phyloP scores from a whole-genome alignment of 2,797 vertebrate genomes.

The Corythornis leucogaster region DNA sequence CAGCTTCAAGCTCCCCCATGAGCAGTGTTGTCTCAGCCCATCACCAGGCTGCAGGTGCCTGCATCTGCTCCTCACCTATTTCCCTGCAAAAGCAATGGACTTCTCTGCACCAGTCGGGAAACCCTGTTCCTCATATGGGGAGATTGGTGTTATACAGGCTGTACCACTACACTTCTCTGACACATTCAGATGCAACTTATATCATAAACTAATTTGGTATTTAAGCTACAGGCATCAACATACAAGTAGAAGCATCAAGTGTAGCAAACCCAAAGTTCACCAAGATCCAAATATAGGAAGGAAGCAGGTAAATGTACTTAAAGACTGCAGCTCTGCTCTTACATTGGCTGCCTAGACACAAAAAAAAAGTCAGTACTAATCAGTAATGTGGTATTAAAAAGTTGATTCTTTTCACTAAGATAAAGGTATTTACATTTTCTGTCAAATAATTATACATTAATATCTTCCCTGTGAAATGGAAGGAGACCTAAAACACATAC shows the following conservation, averaged over 20 bases:
- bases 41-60: background rate
- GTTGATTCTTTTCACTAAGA: background rate
- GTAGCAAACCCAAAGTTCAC: background rate
- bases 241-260: background rate
- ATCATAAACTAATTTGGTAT: background rate
- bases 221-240: background rate
- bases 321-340: background rate
- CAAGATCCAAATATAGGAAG: background rate
- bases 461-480: background rate
- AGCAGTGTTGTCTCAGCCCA: background rate
- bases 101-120: accelerated
- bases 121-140: accelerated
- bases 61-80: background rate
- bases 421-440: background rate
- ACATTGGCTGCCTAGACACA: background rate
- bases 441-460: background rate
- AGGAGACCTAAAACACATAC: background rate
- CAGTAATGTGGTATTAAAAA: background rate
- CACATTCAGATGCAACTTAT: accelerated
- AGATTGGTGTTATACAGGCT: background rate
- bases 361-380: background rate
- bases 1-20: background rate
- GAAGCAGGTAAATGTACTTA: background rate
- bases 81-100: background rate
- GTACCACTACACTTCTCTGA: background rate